Evolutionary conservation across 2,888 invertebrate species (phyloP).

Genomic region (Sepioteuthis lessoniana): DNA sequence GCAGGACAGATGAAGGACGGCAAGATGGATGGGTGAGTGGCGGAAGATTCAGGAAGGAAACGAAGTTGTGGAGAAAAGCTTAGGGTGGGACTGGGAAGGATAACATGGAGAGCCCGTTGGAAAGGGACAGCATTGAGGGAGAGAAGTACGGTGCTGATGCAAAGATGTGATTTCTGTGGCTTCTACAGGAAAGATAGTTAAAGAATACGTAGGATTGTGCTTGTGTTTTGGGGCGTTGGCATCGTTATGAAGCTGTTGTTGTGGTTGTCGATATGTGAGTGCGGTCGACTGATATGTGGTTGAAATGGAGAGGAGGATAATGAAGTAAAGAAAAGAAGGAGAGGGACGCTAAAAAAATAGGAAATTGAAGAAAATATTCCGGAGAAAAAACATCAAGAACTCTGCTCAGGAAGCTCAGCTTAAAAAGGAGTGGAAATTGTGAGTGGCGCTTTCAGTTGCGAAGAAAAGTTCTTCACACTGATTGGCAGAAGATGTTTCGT

Average conservation of each 20-base stretch:
- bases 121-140: background rate
- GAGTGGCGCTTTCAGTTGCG: background rate
- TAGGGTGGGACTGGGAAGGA: background rate
- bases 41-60: background rate
- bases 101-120: background rate
- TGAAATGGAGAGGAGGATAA: background rate
- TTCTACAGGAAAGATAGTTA: background rate
- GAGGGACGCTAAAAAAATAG: background rate
- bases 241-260: background rate
- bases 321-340: background rate
- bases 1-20: background rate
- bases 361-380: background rate
- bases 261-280: background rate
- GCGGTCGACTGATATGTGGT: background rate
- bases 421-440: background rate
- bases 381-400: background rate
- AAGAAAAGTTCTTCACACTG: background rate
- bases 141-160: background rate
- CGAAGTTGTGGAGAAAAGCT: background rate
- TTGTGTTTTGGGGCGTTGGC: slow-evolving; percentile 20
- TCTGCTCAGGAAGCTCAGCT: background rate
- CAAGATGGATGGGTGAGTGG: background rate
- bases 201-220: background rate
- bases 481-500: background rate
- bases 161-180: background rate